A percentile compares a stretch with the other conserved stretches of the same genome.
Conservation (phyloP, 2,888 invertebrate species). For the Heterodera filipjevi region DNA sequence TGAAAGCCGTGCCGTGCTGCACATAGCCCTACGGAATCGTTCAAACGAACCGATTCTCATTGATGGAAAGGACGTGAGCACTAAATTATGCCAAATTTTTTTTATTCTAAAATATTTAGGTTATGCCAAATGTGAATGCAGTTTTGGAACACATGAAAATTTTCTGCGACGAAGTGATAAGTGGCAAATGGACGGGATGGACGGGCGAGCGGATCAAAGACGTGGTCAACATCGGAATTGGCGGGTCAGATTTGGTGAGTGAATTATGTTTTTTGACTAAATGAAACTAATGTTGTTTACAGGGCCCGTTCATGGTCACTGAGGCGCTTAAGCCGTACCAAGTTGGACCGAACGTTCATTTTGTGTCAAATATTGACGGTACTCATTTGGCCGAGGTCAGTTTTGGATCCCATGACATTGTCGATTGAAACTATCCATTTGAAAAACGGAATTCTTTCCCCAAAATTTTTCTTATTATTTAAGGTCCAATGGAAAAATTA, state of each 20-base stretch:
- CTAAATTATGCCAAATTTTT: background rate
- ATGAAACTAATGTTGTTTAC: constrained; percentile 36
- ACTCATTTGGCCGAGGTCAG: constrained; percentile 87
- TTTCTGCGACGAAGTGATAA: constrained; percentile 75
- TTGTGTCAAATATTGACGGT: constrained; percentile 98
- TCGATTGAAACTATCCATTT: too few relatives aligned
- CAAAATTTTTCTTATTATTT: too few relatives aligned
- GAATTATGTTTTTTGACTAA: background rate
- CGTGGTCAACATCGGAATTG: constrained; percentile 98
- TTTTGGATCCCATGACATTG: background rate
- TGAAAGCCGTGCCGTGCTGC: constrained; percentile 91
- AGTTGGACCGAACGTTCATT: constrained; percentile 84
- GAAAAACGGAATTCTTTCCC: too few relatives aligned
- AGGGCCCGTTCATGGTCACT: constrained; percentile 97
- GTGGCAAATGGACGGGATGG: constrained; percentile 75
- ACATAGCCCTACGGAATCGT: constrained; percentile 88
- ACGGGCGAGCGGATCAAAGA: constrained; percentile 93
- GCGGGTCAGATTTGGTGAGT: constrained; percentile 86
- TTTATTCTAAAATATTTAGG: constrained; percentile 60
- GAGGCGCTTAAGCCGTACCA: constrained; percentile 88
- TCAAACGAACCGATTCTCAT: constrained; percentile 79
- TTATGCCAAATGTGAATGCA: constrained; percentile 84
- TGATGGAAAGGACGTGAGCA: constrained; percentile 81
- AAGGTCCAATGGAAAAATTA: too few relatives aligned
- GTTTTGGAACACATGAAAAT: constrained; percentile 92